These are phyloP conservation scores for Agriopis aurantiaria DNA, from an alignment of 2,888 invertebrate species.

Conservation along the genomic window DNA sequence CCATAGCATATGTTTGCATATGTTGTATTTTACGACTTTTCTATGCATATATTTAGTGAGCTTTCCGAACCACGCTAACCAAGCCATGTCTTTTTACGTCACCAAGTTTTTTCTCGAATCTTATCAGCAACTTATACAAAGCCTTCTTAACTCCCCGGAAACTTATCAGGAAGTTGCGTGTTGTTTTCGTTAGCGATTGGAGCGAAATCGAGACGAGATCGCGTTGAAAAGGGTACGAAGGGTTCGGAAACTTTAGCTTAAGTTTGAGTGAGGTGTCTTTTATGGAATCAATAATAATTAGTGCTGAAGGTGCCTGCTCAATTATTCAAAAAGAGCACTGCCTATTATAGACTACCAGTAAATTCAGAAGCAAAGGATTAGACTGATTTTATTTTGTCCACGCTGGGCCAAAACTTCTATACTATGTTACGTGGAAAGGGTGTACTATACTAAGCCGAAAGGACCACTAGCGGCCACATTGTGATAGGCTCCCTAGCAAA, in stretches of 20 bases:
- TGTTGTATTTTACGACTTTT: not conserved
- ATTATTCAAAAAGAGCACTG: not conserved
- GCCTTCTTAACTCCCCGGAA: slow-evolving; percentile 39
- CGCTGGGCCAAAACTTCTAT: no score
- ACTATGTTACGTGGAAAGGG: no score
- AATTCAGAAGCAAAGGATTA: no score
- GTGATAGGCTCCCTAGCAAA: no score
- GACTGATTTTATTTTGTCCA: no score
- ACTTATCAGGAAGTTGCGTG: slow-evolving; percentile 40
- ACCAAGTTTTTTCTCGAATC: slow-evolving; percentile 41
- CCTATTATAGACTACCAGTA: no score
- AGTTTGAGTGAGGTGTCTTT: slow-evolving; percentile 9
- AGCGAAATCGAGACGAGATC: slow-evolving; percentile 38
- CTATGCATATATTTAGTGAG: slow-evolving; percentile 6
- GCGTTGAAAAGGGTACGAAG: slow-evolving; percentile 27
- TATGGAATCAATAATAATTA: slow-evolving; percentile 21
- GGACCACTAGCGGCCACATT: no score
- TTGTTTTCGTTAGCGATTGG: slow-evolving; percentile 42
- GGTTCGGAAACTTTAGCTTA: slow-evolving; percentile 15
- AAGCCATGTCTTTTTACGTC: slow-evolving; percentile 34
- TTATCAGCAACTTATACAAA: slow-evolving; percentile 46
- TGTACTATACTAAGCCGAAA: no score
- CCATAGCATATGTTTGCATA: not conserved
- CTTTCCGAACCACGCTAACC: slow-evolving; percentile 25
- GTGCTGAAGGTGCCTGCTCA: slow-evolving; percentile 3